These are phyloP conservation scores for Triplophysa tibetana DNA, from an alignment of 2,113 vertebrate species.

Conservation along the genomic window DNA sequence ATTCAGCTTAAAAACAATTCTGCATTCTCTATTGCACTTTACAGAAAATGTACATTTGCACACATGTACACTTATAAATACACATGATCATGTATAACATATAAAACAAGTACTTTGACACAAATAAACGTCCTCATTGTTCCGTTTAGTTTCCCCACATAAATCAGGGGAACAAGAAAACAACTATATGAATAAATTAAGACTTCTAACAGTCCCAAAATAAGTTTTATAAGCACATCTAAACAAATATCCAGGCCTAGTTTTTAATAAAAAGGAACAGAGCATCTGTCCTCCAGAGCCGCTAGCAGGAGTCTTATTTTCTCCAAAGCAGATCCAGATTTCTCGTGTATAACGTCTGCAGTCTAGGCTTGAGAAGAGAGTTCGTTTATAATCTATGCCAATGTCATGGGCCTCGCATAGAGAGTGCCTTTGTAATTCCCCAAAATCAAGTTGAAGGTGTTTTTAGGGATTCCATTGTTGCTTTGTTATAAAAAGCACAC, in stretches of 20 bases:
- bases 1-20: slow-evolving; percentile 58
- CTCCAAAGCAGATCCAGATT: slow-evolving; percentile 52
- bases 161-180: slow-evolving; percentile 39
- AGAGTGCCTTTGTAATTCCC: not conserved
- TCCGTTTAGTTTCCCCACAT: slow-evolving; percentile 49
- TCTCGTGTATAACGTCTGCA: slow-evolving; percentile 59
- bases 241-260: slow-evolving; percentile 50
- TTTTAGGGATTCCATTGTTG: not conserved
- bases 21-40: slow-evolving; percentile 88
- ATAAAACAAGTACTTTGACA: slow-evolving; percentile 55
- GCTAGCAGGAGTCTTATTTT: slow-evolving; percentile 54
- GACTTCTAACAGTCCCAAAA: slow-evolving; percentile 50
- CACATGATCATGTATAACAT: slow-evolving; percentile 48
- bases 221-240: slow-evolving; percentile 46
- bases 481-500: slow-evolving; percentile 87
- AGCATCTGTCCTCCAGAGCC: slow-evolving; percentile 57
- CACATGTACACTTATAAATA: slow-evolving; percentile 66
- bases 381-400: not conserved
- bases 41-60: slow-evolving; percentile 67
- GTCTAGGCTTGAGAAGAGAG: slow-evolving; percentile 57
- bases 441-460: not conserved
- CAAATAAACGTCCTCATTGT: slow-evolving; percentile 49
- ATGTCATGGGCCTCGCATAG: not conserved
- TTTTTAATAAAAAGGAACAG: slow-evolving; percentile 34
- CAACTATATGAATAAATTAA: slow-evolving; percentile 65